Percentiles rank a stretch among this genome's conserved stretches.
These are phyloP conservation scores for Pocillopora verrucosa DNA, from an alignment of 64 coral and sea anemone genomes.

Conservation along the genomic window DNA sequence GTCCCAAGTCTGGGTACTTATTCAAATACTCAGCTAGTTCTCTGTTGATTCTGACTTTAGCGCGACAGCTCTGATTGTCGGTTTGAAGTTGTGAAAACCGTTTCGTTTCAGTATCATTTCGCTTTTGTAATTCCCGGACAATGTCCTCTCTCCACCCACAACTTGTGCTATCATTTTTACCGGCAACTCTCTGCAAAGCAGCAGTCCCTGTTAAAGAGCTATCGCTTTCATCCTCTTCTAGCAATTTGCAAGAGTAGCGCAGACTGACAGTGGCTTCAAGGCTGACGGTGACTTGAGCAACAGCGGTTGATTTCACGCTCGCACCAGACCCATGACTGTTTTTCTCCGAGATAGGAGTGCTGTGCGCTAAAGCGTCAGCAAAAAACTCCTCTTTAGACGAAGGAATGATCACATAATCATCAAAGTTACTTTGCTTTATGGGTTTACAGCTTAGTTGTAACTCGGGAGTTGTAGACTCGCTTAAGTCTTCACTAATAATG, in stretches of 20 bases:
- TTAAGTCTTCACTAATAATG: slow-evolving; percentile 75
- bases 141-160: slow-evolving; percentile 86
- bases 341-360: not conserved
- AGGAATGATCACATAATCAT: slow-evolving; percentile 84
- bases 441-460: not conserved
- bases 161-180: not conserved
- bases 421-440: slow-evolving; percentile 23
- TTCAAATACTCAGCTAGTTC: slow-evolving; percentile 84
- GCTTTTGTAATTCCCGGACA: slow-evolving; percentile 67
- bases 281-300: not conserved
- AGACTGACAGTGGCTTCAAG: not conserved
- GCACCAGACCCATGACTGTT: not conserved
- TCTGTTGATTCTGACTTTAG: slow-evolving; percentile 69
- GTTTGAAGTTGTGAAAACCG: slow-evolving; percentile 67
- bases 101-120: slow-evolving; percentile 66
- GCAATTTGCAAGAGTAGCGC: not conserved
- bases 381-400: slow-evolving; percentile 86
- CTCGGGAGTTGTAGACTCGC: not conserved
- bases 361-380: slow-evolving; percentile 42
- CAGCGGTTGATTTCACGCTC: not conserved
- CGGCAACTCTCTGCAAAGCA: not conserved
- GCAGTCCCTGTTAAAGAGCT: not conserved
- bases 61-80: slow-evolving; percentile 34
- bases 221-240: not conserved
- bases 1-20: slow-evolving; percentile 54